A percentile compares a stretch with the other conserved stretches of the same genome.
Conservation (phyloP, 2,888 invertebrate species). For the Ormyrus labotus region DNA sequence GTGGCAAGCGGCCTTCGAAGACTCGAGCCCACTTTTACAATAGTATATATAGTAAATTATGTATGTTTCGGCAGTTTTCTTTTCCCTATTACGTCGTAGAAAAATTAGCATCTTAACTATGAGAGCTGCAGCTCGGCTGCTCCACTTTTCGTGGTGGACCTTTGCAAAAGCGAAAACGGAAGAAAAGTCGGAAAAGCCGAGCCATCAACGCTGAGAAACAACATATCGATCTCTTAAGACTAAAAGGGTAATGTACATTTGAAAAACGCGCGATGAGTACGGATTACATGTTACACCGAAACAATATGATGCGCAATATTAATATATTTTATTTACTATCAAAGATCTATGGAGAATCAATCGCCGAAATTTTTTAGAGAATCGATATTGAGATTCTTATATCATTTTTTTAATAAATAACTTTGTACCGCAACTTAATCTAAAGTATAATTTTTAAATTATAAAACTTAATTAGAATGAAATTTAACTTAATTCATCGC, state of each 20-base stretch:
- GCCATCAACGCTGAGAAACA: conserved; percentile 50
- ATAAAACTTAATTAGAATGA: conserved; percentile 28
- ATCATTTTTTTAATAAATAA: conserved; percentile 44
- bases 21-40: conserved; percentile 14
- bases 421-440: conserved; percentile 47
- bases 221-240: conserved; percentile 61
- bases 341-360: conserved; percentile 20
- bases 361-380: conserved; percentile 38
- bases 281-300: conserved; percentile 48
- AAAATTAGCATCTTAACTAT: conserved; percentile 61
- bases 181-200: conserved; percentile 27
- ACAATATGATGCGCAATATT: conserved; percentile 29
- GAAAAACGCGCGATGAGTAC: conserved; percentile 63
- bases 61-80: conserved; percentile 30
- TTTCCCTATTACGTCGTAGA: conserved; percentile 60
- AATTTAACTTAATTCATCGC: conserved; percentile 39
- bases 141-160: conserved; percentile 21
- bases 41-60: conserved; percentile 25
- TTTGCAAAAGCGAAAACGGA: conserved; percentile 2
- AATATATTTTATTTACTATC: conserved; percentile 36
- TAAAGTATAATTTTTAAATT: conserved; percentile 29
- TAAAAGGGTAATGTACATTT: conserved; percentile 66
- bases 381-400: conserved; percentile 46
- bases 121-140: conserved; percentile 5
- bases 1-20: conserved; percentile 2